These are phyloP conservation scores for Eretmochelys imbricata DNA, from an alignment of 2,113 vertebrate species.

Conservation along the genomic window DNA sequence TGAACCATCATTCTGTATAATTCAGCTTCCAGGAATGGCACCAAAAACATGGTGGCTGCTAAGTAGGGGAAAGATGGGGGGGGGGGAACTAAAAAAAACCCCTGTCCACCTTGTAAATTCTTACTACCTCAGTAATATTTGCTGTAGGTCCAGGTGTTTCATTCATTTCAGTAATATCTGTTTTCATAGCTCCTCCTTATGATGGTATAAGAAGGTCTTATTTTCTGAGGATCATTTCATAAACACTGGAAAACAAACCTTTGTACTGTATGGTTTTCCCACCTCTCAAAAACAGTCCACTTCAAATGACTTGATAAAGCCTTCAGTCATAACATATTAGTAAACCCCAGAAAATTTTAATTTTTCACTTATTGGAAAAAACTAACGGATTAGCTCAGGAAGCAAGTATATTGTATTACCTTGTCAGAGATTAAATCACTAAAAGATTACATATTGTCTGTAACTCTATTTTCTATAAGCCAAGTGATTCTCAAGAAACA, in stretches of 20 bases:
- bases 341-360: accelerated
- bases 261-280: not conserved
- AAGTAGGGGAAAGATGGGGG: not conserved
- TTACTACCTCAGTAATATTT: not conserved
- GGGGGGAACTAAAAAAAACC: no score
- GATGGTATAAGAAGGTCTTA: not conserved
- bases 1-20: not conserved
- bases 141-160: not conserved
- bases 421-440: not conserved
- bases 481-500: not conserved
- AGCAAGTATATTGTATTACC: not conserved
- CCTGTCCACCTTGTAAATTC: not conserved
- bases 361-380: not conserved
- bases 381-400: not conserved
- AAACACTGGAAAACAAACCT: not conserved
- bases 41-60: not conserved
- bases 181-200: not conserved
- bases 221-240: not conserved
- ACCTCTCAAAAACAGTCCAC: not conserved
- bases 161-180: not conserved
- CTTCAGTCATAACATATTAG: not conserved
- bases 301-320: not conserved
- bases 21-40: not conserved
- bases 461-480: not conserved
- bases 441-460: not conserved